Conservation (phyloP, 1,140 invertebrate species). For the Drosophila mauritiana region DNA sequence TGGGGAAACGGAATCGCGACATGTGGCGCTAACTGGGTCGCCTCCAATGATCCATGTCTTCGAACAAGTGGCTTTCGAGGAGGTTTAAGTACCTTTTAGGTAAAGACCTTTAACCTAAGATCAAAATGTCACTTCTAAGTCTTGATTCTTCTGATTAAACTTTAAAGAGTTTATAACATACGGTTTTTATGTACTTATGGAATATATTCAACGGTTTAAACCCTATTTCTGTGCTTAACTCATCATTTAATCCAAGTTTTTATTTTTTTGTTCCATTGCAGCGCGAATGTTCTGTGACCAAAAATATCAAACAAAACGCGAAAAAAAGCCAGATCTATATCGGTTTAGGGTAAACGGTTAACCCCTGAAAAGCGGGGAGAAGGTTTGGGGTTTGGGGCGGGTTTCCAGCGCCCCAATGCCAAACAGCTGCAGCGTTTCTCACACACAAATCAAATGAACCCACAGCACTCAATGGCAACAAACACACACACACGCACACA, state of each 20-base stretch:
- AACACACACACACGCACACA: constrained; percentile 15
- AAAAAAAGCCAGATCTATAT: constrained; percentile 38
- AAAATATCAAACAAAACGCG: constrained; percentile 13
- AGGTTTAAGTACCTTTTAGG: neutral
- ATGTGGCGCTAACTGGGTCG: constrained; percentile 61
- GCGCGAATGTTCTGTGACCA: constrained; percentile 19
- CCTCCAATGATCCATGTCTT: constrained; percentile 3
- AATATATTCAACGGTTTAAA: too few species aligned
- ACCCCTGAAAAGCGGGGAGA: constrained; percentile 22
- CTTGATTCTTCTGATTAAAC: neutral
- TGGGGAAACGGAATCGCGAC: constrained; percentile 36
- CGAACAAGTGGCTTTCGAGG: constrained; percentile 7
- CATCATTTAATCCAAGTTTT: neutral
- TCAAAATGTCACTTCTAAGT: neutral
- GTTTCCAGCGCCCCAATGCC: constrained; percentile 63
- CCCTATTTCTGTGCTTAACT: neutral
- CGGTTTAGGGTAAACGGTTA: constrained; percentile 47
- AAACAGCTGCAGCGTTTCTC: constrained; percentile 76
- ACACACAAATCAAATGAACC: constrained; percentile 81
- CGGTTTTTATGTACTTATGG: too few species aligned
- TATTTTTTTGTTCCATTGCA: neutral
- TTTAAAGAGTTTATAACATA: neutral
- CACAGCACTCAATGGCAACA: constrained; percentile 44
- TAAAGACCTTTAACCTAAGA: neutral
- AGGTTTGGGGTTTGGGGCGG: constrained; percentile 2